Conservation (phyloP, 1,140 invertebrate genomes). For the Drosophila kikkawai region DNA sequence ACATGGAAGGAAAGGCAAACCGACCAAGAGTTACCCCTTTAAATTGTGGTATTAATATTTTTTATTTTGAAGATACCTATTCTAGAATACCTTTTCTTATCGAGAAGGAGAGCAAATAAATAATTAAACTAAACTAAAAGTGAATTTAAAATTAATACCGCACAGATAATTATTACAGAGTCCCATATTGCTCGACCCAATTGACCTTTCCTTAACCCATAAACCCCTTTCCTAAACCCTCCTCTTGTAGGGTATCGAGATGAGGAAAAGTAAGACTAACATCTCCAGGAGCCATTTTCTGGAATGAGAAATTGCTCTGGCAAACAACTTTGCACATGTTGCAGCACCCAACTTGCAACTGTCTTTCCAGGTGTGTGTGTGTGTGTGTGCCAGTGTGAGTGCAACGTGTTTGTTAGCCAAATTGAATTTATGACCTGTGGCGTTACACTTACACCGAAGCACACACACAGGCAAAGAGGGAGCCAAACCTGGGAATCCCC, state of each 20-base stretch:
- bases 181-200: background rate
- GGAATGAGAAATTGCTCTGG: conserved; percentile 61
- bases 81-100: no score
- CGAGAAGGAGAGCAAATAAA: no score
- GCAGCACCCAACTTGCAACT: conserved; percentile 54
- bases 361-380: conserved; percentile 16
- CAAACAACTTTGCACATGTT: conserved; percentile 63
- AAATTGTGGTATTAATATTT: background rate
- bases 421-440: conserved; percentile 83
- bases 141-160: no score
- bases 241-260: conserved; percentile 30
- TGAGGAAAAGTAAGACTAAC: conserved; percentile 41
- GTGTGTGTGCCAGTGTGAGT: conserved; percentile 16
- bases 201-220: background rate
- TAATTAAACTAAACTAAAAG: no score
- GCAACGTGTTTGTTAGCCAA: conserved; percentile 79
- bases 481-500: conserved; percentile 1
- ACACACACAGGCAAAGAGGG: background rate
- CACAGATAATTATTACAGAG: background rate
- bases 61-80: no score
- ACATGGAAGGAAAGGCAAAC: background rate
- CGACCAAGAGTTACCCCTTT: background rate
- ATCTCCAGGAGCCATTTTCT: conserved; percentile 50
- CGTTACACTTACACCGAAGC: conserved; percentile 47
- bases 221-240: background rate